Conservation (phyloP, 1,140 invertebrate genomes). For the Drosophila arawakana region DNA sequence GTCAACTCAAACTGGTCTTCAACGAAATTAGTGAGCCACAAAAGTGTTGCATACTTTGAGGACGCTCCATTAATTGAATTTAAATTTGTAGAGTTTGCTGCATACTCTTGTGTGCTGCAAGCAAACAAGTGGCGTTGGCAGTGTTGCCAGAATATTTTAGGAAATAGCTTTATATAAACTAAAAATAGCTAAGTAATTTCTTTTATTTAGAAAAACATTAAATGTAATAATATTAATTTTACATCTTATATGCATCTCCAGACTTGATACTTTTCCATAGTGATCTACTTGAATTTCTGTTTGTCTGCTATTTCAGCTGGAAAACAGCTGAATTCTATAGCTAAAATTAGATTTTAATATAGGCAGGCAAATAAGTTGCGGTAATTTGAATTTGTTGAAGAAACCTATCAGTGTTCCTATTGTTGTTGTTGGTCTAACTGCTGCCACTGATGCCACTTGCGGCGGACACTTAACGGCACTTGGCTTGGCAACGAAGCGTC, state of each 20-base stretch:
- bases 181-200: too few relatives aligned
- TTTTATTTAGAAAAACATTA: too few relatives aligned
- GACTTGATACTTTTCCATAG: too few relatives aligned
- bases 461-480: slow-evolving; percentile 52
- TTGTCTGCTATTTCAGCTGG: neutral
- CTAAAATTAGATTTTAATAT: slow-evolving; percentile 15
- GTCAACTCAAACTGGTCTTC: slow-evolving; percentile 55
- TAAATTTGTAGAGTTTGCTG: slow-evolving; percentile 6
- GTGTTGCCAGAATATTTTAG: neutral
- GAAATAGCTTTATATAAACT: too few relatives aligned
- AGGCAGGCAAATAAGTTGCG: neutral
- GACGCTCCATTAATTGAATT: slow-evolving; percentile 17
- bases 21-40: neutral
- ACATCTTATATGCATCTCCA: too few relatives aligned
- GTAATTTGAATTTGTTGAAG: slow-evolving; percentile 11
- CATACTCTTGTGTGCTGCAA: slow-evolving; percentile 37
- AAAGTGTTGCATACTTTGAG: slow-evolving; percentile 22
- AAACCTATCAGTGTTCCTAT: neutral
- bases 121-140: neutral
- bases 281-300: too few relatives aligned
- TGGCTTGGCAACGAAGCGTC: slow-evolving; percentile 25
- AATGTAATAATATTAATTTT: too few relatives aligned
- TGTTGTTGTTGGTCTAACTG: neutral
- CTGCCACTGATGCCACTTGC: slow-evolving; percentile 50
- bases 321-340: slow-evolving; percentile 12